These are phyloP conservation scores for Rhamphomyia laevipes DNA, from an alignment of 2,888 invertebrate genomes.

Conservation along the genomic window DNA sequence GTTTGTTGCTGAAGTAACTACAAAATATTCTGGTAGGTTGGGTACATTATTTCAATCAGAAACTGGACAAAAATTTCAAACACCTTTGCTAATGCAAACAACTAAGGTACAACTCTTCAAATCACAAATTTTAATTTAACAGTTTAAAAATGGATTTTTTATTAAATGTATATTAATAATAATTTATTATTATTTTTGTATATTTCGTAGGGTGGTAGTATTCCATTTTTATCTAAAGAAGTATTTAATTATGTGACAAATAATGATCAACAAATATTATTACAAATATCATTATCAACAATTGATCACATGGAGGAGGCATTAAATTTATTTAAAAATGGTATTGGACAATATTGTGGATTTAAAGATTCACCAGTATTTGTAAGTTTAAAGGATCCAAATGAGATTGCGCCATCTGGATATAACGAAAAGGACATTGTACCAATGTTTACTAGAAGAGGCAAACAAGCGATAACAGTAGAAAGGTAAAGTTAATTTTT, in stretches of 20 bases:
- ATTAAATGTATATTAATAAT: too few relatives aligned
- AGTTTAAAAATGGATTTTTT: too few relatives aligned
- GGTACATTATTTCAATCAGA: conserved; percentile 49
- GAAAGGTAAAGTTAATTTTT: conserved; percentile 23
- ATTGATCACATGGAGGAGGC: conserved; percentile 54
- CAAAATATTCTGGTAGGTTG: conserved; percentile 50
- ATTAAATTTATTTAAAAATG: conserved; percentile 49
- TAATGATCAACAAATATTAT: conserved; percentile 15
- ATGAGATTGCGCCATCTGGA: conserved; percentile 51
- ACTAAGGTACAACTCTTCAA: conserved; percentile 43
- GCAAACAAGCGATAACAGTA: conserved; percentile 51
- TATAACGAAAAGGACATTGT: conserved; percentile 58
- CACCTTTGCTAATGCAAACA: conserved; percentile 62
- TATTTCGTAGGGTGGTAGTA: conserved; percentile 50
- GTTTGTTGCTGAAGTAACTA: conserved; percentile 49
- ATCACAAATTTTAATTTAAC: too few relatives aligned
- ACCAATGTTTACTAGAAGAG: conserved; percentile 66
- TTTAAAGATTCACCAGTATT: conserved; percentile 42
- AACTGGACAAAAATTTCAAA: conserved; percentile 48
- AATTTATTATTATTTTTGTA: too few relatives aligned
- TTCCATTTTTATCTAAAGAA: conserved; percentile 71
- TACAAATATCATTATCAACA: conserved; percentile 46
- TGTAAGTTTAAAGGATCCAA: conserved; percentile 46
- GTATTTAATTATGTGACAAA: conserved; percentile 53
- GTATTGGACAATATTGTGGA: conserved; percentile 58